Conservation (phyloP, 2,888 invertebrate species). For the Acleris emargana region DNA sequence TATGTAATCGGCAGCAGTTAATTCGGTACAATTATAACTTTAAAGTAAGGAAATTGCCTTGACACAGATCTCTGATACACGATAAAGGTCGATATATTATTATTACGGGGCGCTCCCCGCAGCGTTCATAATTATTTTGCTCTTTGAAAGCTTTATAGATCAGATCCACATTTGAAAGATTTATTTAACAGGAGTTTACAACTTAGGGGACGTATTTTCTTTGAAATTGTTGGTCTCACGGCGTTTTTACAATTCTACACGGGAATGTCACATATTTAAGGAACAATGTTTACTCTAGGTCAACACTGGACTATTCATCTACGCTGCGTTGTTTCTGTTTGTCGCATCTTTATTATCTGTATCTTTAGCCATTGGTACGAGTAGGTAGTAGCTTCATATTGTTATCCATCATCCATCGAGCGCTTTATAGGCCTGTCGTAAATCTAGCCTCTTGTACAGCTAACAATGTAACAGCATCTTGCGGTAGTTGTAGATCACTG, state of each 20-base stretch:
- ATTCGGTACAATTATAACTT: constrained; percentile 28
- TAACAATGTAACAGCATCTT: constrained; percentile 29
- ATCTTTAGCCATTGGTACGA: background rate
- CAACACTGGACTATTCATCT: constrained; percentile 2
- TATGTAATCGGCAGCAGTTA: constrained; percentile 15
- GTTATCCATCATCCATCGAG: constrained; percentile 12
- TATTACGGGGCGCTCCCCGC: constrained; percentile 23
- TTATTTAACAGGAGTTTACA: constrained; percentile 24
- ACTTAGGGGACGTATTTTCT: constrained; percentile 17
- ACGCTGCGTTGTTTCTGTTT: background rate
- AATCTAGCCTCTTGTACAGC: constrained; percentile 11
- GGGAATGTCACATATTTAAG: constrained; percentile 8
- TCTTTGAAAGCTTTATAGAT: constrained; percentile 26
- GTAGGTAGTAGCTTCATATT: background rate
- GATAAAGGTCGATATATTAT: constrained; percentile 32
- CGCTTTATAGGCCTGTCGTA: constrained; percentile 14
- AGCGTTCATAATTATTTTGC: constrained; percentile 30
- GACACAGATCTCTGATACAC: constrained; percentile 35
- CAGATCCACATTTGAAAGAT: constrained; percentile 30
- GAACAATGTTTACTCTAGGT: constrained; percentile 9
- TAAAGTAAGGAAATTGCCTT: constrained; percentile 38
- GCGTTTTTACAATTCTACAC: constrained; percentile 1
- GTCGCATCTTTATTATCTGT: background rate
- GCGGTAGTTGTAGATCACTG: constrained; percentile 30
- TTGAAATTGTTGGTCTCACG: constrained; percentile 15